Evolutionary conservation across 1,140 invertebrate genomes (phyloP), one percentile per base, ranked within the genome.

Genomic region (Triops longicaudatus): DNA sequence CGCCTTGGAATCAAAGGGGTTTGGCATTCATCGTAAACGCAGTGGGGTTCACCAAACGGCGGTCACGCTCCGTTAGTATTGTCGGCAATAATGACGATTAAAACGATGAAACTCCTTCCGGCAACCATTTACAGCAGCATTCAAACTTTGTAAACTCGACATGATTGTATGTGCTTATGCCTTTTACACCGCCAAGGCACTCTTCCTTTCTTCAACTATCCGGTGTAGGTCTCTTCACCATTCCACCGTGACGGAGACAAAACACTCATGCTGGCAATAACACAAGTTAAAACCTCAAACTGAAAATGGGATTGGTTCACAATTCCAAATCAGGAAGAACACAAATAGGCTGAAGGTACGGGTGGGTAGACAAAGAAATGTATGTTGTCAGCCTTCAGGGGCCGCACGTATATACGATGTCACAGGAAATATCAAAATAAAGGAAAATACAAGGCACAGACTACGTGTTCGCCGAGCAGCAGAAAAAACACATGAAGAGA

Each of bases 11-110:
- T 63, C 50, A 63, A 63, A 63, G 50, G 50, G 50, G 50, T 63
- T 63, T 63, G 50, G 50, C 50, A 63, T 63, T 63, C 50, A 63
- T 63, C 50, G 50, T 63, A 63, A 63, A 63, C 50, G 14, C 50
- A 63, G 50, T 63, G 50, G 50, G 50, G 50, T 63, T 63, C 50
- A 63, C 50, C 50, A 63, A 63, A 63, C 50, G 50, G 50, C 50
- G 50, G 50, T 63, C 50, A 63, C 50, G 50, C 50, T 63, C 50
- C 50, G 50, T 63, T 63, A 63, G 50, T 14, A 17, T 63, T 63
- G 50, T 63, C 50, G 50, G 50, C 50, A 63, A 63, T 63, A 14
- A 63, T 22, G 50, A 63, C 7, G 50, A 63, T 63, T 17, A 63
- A 22, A 22, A 63, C 17, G 50, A 63, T 63, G 17, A 22, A 63